Percentiles rank a stretch among this genome's conserved stretches.
Evolutionary conservation across 2,113 vertebrate genomes (phyloP).

Genomic region (Oncorhynchus masou): DNA sequence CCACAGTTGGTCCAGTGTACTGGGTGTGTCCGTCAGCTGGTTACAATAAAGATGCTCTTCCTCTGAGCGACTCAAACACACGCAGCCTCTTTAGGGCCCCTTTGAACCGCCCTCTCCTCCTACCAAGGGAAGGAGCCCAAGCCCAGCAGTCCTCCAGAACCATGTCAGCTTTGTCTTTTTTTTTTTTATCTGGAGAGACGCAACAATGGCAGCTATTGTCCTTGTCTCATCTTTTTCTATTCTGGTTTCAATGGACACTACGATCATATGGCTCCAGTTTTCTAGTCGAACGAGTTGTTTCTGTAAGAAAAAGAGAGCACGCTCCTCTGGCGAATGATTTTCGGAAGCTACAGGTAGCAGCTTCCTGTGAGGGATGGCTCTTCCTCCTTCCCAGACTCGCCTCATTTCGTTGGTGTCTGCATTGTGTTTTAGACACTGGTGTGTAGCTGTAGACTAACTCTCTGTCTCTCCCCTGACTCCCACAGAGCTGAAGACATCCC

Average conservation of each 20-base stretch:
- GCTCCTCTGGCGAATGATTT: background rate
- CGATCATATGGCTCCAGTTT: background rate
- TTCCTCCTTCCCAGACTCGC: background rate
- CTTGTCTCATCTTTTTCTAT: background rate
- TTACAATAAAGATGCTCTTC: no score
- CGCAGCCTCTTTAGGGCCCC: no score
- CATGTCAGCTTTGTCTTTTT: background rate
- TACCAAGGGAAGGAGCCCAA: no score
- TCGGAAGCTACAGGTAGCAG: constrained; percentile 6
- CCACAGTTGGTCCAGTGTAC: no score
- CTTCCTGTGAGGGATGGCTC: constrained; percentile 1
- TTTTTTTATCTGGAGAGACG: no score
- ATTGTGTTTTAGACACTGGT: background rate
- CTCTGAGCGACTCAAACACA: no score
- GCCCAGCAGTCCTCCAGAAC: background rate
- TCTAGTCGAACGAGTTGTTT: background rate
- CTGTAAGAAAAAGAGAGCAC: background rate
- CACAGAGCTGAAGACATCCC: constrained; percentile 80
- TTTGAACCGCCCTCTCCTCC: no score
- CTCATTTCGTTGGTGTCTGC: no score
- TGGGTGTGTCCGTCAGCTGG: no score
- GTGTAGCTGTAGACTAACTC: background rate
- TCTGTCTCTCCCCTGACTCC: constrained; percentile 7
- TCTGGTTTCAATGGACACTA: background rate
- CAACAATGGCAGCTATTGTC: background rate